A percentile compares a stretch with the other conserved stretches of the same genome.
Conservation (phyloP, 1,140 invertebrate species). For the Euura saliciscinereae region DNA sequence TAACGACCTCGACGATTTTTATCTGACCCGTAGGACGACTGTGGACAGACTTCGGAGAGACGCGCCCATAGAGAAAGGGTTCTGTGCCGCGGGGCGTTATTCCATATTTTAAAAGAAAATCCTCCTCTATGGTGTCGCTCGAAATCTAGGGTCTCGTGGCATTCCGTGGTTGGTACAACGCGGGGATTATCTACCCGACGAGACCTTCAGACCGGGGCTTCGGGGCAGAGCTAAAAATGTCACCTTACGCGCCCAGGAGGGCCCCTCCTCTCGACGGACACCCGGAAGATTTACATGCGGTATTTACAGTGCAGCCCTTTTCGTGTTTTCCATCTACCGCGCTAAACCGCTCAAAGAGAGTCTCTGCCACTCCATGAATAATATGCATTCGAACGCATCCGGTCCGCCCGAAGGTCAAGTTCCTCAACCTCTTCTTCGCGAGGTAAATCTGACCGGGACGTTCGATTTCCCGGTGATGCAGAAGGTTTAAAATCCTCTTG, state of each 20-base stretch:
- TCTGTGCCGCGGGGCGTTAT: background rate
- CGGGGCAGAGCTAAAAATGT: no score
- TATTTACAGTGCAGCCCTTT: background rate
- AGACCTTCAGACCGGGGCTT: no score
- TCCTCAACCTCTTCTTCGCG: background rate
- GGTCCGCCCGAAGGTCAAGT: background rate
- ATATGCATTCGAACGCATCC: constrained; percentile 5
- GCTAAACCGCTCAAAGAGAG: background rate
- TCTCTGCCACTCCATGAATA: background rate
- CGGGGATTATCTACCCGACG: background rate
- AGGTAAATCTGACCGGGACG: no score
- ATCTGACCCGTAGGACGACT: background rate
- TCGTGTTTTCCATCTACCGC: background rate
- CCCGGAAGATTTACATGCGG: background rate
- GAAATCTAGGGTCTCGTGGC: no score
- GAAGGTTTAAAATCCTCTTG: no score
- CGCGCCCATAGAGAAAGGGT: background rate
- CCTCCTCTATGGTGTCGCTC: background rate
- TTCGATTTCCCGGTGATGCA: no score
- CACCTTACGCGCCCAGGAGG: background rate
- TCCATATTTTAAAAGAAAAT: constrained; percentile 6
- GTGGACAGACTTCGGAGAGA: background rate
- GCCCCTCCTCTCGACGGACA: background rate
- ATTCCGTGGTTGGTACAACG: background rate
- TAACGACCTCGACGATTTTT: background rate